Percentiles rank a stretch among this genome's conserved stretches.
phyloP scores from a whole-genome alignment of 2,113 vertebrate genomes.

The Martes martes region DNA sequence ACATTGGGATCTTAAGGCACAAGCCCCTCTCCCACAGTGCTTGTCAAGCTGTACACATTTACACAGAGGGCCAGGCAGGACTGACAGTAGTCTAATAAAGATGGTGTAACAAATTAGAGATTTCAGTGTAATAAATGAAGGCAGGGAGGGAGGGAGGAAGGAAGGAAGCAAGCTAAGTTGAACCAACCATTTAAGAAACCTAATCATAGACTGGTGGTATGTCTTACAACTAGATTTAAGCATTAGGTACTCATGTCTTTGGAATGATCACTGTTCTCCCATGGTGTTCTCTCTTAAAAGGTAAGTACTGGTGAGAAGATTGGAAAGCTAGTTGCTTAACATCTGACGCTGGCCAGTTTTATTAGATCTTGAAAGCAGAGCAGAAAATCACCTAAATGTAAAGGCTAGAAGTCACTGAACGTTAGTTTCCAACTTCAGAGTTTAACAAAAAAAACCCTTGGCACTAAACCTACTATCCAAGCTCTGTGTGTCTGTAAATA shows the following conservation, averaged over 20 bases:
- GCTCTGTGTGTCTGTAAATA: background rate
- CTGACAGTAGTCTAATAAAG: background rate
- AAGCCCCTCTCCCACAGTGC: background rate
- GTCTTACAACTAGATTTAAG: background rate
- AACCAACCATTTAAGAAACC: background rate
- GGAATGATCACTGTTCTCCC: background rate
- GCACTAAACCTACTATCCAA: background rate
- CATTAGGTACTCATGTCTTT: background rate
- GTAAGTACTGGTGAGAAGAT: background rate
- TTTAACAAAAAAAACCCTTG: background rate
- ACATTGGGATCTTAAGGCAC: background rate
- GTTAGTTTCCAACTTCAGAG: background rate
- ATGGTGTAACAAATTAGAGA: background rate
- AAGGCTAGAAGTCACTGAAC: background rate
- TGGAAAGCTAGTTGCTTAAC: conserved; percentile 2
- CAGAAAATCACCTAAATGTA: background rate
- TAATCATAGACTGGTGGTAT: background rate
- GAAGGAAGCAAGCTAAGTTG: background rate
- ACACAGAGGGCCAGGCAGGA: background rate
- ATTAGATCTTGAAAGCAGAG: conserved; percentile 37
- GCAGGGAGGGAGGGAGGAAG: background rate
- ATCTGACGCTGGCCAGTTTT: conserved; percentile 11
- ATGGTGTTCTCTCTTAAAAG: conserved; percentile 2
- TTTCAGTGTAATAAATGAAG: background rate
- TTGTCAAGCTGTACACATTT: background rate